Evolutionary conservation across 2,113 vertebrate genomes (phyloP), one percentile per base, ranked within the genome.

Genomic region (Ceratotherium simum): DNA sequence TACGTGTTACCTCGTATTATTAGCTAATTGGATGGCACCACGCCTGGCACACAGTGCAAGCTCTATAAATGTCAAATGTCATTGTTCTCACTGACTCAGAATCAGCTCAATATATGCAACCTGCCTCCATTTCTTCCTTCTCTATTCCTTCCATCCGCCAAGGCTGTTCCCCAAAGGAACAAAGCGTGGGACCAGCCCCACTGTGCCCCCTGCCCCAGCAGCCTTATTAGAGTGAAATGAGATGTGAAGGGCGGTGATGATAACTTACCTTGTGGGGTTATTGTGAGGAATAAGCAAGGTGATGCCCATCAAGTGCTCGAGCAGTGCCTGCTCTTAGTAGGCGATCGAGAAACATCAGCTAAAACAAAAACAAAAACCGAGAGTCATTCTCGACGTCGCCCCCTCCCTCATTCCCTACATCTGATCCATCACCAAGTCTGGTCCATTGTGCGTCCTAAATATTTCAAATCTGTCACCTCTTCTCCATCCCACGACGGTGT

Each of bases 41-140:
- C 16, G 92, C 97, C 98, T 95, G 96, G 97, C 96, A 96, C 88
- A 39, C 7, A 18, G 96, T 10, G 36, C 90, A 93, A 39, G 70
- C 42, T 9, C 81, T 42, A 2, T 54, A 72, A 67, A 87, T 25
- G 93, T 70, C 54, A n/a, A 39, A 60, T 81, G 2, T 75, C 76
- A 14, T 42, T 36, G 12, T 75, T 58, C 78, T 79, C 73, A 4
- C 81, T 17, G 97, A 76, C 73, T 75, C 95, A 29, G 56, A 64
- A 36, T 81, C 72, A 9, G 54, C 48, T 92, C 65, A 1, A 1
- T 2, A 3, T 20, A 18, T 6, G 75, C 91, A 7, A 2, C 31
- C 46, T 31, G 39, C 91, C 82, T 84, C 29, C 54, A 31, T 39
- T n/a, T 9, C 31, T 31, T 23, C 73, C 42, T 62, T 20, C 81